Percentiles rank a stretch among this genome's conserved stretches.
Evolutionary conservation across 1,140 invertebrate genomes (phyloP).

Genomic region (Venturia canescens): DNA sequence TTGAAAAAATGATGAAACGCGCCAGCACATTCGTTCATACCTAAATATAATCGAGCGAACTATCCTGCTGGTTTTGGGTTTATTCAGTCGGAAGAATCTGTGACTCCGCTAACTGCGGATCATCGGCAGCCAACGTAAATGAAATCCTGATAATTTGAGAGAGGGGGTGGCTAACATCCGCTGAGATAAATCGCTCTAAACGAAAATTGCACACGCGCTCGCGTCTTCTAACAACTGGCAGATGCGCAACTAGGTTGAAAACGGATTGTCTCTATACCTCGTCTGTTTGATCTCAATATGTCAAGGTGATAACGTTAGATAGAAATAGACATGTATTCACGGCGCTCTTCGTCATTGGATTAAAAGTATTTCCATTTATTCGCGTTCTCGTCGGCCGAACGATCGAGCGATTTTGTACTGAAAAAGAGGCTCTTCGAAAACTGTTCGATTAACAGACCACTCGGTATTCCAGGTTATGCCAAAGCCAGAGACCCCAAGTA

Average conservation of each 20-base stretch:
- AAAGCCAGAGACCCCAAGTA: too few species aligned
- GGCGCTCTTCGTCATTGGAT: neutral
- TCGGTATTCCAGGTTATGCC: too few species aligned
- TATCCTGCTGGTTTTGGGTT: too few species aligned
- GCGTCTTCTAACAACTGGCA: constrained; percentile 59
- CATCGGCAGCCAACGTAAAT: too few species aligned
- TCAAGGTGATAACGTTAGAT: constrained; percentile 57
- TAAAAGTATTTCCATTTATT: constrained; percentile 7
- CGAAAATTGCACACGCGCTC: constrained; percentile 45
- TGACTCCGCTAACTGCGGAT: too few species aligned
- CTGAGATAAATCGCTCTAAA: neutral
- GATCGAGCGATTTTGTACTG: too few species aligned
- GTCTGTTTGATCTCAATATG: constrained; percentile 50
- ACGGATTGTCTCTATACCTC: constrained; percentile 50
- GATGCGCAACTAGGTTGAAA: constrained; percentile 63
- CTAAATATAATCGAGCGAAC: too few species aligned
- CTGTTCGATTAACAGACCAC: too few species aligned
- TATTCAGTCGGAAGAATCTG: too few species aligned
- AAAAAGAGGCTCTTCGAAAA: too few species aligned
- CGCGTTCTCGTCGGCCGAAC: neutral
- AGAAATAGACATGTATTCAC: neutral
- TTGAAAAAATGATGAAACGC: too few species aligned
- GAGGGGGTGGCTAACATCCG: neutral
- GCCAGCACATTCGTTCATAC: too few species aligned
- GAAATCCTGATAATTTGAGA: neutral